Evolutionary conservation across 1,140 invertebrate species (phyloP), one percentile per base, ranked within the genome.

Genomic region (Pogonomyrmex californicus): DNA sequence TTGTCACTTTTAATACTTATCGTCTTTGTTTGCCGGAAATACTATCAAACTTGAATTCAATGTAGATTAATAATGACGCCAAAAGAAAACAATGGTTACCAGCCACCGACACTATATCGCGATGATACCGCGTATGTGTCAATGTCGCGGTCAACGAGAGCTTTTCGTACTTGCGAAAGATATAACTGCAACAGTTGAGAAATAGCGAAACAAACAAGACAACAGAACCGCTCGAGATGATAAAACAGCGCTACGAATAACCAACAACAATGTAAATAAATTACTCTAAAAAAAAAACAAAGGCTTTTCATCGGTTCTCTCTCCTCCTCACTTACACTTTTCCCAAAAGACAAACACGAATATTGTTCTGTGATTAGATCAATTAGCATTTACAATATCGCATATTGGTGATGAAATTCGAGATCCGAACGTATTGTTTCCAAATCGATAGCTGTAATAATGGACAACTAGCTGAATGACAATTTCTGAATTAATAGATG

Each of bases 131-230:
- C 56, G 4, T 73, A 83, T 75, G n/a, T 30, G 33, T 75, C 79
- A 62, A 47, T 82, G 79, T 82, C 66, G 30, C 30, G 54, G 30
- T 73, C 66, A 73, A 58, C 41, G 65, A 75, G 79, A 75, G 54
- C 30, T 62, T 47, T 73, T 83, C 30, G 79, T 75, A 38, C 33
- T 47, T 12, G 30, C 41, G 23, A 36, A 36, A 62, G 56, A 68
- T 78, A 60, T 58, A 83, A 83, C 66, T n/a, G 14, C 33, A 62
- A 6, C 49, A 49, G 17, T 10, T 70, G 33, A 83, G 44, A 49
- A 73, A 60, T 73, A 73, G 47, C 10, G 12, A 41, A 6, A 38
- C 54, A 1, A 38, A 2, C 41, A 33, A 17, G 1, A 44, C 23
- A 38, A 71, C 65, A 82, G 36, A 82, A 73, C 30, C 36, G 30